Evolutionary conservation across 2,888 invertebrate species (phyloP).

Genomic region (Beris morrisii): DNA sequence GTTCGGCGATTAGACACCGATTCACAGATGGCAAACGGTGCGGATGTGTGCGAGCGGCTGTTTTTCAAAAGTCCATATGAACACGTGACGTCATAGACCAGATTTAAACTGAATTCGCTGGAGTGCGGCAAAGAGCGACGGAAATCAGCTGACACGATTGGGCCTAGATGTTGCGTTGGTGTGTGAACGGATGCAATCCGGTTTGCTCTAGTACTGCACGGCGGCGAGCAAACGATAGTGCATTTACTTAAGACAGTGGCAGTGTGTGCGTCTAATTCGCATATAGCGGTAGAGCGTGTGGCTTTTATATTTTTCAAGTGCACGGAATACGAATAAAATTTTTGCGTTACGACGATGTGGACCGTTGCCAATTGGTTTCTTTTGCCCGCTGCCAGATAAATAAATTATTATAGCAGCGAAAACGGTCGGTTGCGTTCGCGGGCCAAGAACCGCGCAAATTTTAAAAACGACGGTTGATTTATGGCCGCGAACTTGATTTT

Average conservation of each 20-base stretch:
- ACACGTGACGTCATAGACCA: conserved; percentile 15
- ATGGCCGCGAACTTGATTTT: conserved; percentile 32
- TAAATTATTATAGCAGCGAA: no score
- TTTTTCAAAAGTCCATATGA: not conserved
- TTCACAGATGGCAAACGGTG: not conserved
- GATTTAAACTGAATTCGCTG: no score
- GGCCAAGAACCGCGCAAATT: conserved; percentile 25
- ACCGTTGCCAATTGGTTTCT: no score
- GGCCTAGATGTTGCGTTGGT: conserved; percentile 8
- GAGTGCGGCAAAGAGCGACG: not conserved
- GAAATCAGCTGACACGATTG: conserved; percentile 19
- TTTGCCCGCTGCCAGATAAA: no score
- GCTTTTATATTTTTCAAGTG: no score
- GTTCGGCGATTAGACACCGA: conserved; percentile 3
- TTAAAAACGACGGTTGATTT: conserved; percentile 22
- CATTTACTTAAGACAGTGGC: no score
- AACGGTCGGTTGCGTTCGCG: no score
- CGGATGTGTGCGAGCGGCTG: not conserved
- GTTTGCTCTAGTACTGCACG: conserved; percentile 22
- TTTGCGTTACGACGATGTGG: no score
- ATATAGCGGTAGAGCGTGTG: no score
- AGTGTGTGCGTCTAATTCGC: no score
- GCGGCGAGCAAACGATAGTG: no score
- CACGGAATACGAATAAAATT: no score
- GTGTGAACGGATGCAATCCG: conserved; percentile 1